phyloP scores from a whole-genome alignment of 2,113 vertebrate genomes.

The Brachypteracias leptosomus region DNA sequence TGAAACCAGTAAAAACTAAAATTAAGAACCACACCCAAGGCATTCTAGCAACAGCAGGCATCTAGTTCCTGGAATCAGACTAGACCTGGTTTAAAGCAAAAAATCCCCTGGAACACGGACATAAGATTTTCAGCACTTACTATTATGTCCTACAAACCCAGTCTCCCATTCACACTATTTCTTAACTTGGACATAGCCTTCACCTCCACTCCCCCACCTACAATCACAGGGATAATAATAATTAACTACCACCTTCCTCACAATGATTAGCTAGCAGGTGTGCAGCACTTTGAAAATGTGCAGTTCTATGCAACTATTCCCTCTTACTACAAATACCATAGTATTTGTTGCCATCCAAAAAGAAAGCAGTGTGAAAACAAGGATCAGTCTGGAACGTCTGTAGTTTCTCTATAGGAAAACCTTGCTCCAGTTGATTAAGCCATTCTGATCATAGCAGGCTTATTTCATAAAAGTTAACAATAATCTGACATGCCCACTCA shows the following conservation, averaged over 20 bases:
- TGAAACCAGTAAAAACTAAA: not conserved
- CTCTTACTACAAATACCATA: not conserved
- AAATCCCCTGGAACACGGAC: not conserved
- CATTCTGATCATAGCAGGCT: not conserved
- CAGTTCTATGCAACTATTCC: not conserved
- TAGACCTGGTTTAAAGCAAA: not conserved
- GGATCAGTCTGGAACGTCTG: not conserved
- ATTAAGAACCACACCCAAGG: not conserved
- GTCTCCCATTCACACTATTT: not conserved
- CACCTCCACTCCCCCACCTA: not conserved
- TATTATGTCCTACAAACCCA: not conserved
- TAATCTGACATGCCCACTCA: not conserved
- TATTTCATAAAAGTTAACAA: not conserved
- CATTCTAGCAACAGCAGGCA: not conserved
- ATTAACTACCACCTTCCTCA: not conserved
- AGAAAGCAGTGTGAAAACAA: not conserved
- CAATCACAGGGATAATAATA: not conserved
- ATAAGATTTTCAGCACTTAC: not conserved
- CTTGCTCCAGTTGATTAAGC: not conserved
- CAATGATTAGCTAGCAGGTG: not conserved
- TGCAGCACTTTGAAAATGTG: not conserved
- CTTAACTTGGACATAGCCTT: not conserved
- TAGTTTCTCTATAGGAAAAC: not conserved
- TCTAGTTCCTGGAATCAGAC: not conserved
- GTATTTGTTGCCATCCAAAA: not conserved